These are phyloP conservation scores for Drosophila longiperda DNA, from an alignment of 2,888 invertebrate species.

Conservation along the genomic window DNA sequence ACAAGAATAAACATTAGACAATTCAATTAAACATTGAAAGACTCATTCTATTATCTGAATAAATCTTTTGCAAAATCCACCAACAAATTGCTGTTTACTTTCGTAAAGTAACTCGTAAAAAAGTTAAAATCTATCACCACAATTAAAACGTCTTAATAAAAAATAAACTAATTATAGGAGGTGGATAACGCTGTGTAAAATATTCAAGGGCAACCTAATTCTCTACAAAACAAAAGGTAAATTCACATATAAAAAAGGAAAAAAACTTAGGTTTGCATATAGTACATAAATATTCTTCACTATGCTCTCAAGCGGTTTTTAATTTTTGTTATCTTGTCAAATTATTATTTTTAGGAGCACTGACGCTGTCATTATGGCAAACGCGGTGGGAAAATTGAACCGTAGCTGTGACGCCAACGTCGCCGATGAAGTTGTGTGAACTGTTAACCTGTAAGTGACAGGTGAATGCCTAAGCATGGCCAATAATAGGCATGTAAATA, in stretches of 20 bases:
- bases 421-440: conserved; percentile 1
- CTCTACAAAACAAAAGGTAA: conserved; percentile 67
- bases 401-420: conserved; percentile 33
- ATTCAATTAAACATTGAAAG: conserved; percentile 76
- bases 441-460: conserved; percentile 61
- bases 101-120: conserved; percentile 16
- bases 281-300: conserved; percentile 31
- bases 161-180: conserved; percentile 56
- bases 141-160: conserved; percentile 78
- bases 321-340: conserved; percentile 73
- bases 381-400: conserved; percentile 48
- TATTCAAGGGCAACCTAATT: conserved; percentile 70
- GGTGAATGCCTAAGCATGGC: conserved; percentile 55
- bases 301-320: conserved; percentile 62
- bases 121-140: conserved; percentile 69
- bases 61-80: conserved; percentile 66
- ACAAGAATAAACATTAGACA: conserved; percentile 14
- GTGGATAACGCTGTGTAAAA: conserved; percentile 51
- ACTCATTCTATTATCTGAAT: conserved; percentile 78
- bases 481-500: conserved; percentile 72
- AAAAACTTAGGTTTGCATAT: conserved; percentile 59
- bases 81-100: conserved; percentile 71
- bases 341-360: conserved; percentile 48
- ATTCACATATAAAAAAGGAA: conserved; percentile 40
- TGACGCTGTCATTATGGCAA: conserved; percentile 38